Base-by-base conservation (phyloP, 2,888 invertebrate species). In the Muschampia plurimacula region DNA sequence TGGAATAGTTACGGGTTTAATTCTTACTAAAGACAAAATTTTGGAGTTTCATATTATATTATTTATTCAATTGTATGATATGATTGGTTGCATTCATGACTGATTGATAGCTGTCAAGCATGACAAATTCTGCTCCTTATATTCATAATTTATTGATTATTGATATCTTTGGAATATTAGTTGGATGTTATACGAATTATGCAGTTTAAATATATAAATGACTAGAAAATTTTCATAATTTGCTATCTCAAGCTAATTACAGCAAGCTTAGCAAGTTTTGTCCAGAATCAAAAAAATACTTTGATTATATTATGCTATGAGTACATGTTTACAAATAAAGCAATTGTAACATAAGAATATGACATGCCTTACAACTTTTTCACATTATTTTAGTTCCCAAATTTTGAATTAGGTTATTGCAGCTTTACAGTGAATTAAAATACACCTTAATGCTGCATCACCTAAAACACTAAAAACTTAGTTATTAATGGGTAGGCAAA, bases 241-340 rank as follows among this genome's bases (percentile, higher is more conserved):
- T 79, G 55, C 73, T 74, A 52, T 67, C 72, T 76, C 76, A 83
- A 86, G 86, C 86, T 84, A 83, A 78, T 78, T 85, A 88, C 84
- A 89, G 84, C 84, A 82, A 82, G 83, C 80, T 69, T 78, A 81
- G 79, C 81, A 79, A 80, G 77, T 75, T 75, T 81, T 79, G 76
- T 77, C 78, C 78, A 75, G 76, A 77, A 67, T 78, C 75, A 68
- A 74, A 74, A 22, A 76, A 73, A 74, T 73, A 63, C 52, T 76
- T 72, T 67, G 32, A 67, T 36, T 55, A 39, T 41, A 39, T 28
- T 52, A 46, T 41, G n/a, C 52, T 73, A n/a, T 60, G 39, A 60
- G 8, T 74, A 59, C 13, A 59, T 65, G 55, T 41, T 63, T 63
- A 41, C 12, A 44, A 63, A 63, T 41, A 41, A 60, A 57, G 57